Evolutionary conservation across 2,113 vertebrate species (phyloP).

Genomic region (Tenebrosternarchus preto): DNA sequence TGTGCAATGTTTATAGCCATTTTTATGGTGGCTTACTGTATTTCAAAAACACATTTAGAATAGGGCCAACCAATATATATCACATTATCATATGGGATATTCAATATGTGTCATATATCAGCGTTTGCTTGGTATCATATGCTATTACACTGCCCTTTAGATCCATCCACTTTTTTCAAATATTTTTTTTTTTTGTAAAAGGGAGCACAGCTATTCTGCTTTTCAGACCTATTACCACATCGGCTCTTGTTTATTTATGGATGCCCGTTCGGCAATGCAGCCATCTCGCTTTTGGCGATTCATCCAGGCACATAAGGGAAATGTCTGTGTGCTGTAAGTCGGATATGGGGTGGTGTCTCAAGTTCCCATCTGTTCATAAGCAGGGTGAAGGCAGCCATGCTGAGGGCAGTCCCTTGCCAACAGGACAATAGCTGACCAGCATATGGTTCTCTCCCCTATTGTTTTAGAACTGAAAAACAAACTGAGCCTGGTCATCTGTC

Average conservation of each 20-base stretch:
- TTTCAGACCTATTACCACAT: too few relatives aligned
- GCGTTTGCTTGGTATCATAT: too few relatives aligned
- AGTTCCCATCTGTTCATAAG: slow-evolving; percentile 24
- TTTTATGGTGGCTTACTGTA: neutral
- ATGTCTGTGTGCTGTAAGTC: neutral
- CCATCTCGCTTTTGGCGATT: neutral
- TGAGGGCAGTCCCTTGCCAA: slow-evolving; percentile 1
- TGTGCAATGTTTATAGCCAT: neutral
- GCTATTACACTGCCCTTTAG: neutral
- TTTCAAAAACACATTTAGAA: neutral
- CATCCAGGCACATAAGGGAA: neutral
- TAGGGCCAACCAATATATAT: neutral
- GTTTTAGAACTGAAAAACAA: slow-evolving; percentile 48
- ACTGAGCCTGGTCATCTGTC: slow-evolving; percentile 42
- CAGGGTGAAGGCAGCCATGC: slow-evolving; percentile 21
- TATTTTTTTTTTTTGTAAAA: too few relatives aligned
- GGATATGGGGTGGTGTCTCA: slow-evolving; percentile 6
- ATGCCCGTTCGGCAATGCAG: neutral
- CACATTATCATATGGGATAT: neutral
- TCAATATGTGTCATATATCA: neutral
- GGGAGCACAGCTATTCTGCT: too few relatives aligned
- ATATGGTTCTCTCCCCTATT: slow-evolving; percentile 51
- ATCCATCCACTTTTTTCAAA: too few relatives aligned
- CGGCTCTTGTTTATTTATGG: too few relatives aligned
- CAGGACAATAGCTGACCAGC: slow-evolving; percentile 32